Percentiles rank a stretch among this genome's conserved stretches.
Evolutionary conservation across 2,888 invertebrate species (phyloP).

Genomic region (Epinotia bilunana): DNA sequence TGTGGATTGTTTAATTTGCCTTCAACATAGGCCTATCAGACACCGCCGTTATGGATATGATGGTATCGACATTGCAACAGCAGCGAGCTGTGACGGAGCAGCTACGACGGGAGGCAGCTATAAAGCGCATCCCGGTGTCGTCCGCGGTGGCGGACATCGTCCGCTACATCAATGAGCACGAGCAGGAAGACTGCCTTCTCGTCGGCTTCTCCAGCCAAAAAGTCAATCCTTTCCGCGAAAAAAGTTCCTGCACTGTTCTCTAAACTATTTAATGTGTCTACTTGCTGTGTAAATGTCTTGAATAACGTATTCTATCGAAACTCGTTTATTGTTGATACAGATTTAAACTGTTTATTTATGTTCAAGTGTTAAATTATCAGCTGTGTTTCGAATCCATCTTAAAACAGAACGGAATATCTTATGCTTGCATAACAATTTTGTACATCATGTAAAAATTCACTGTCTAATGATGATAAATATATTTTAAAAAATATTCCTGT

Average conservation of each 20-base stretch:
- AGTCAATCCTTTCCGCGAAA: conserved; percentile 97
- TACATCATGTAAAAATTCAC: conserved; percentile 13
- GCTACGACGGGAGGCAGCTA: conserved; percentile 94
- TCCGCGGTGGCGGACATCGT: conserved; percentile 97
- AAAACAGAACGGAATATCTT: conserved; percentile 13
- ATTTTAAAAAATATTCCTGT: conserved; percentile 14
- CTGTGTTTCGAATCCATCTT: conserved; percentile 35
- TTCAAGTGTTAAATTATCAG: conserved; percentile 30
- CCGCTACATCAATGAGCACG: conserved; percentile 95
- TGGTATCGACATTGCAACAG: conserved; percentile 97
- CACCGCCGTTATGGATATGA: conserved; percentile 96
- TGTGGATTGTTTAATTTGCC: conserved; percentile 68
- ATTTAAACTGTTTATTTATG: conserved; percentile 29
- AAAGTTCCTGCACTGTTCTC: conserved; percentile 93
- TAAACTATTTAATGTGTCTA: conserved; percentile 74
- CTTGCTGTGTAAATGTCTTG: conserved; percentile 36
- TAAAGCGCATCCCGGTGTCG: conserved; percentile 94
- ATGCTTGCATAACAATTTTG: conserved; percentile 24
- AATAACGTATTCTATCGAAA: conserved; percentile 17
- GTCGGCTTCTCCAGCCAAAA: conserved; percentile 97
- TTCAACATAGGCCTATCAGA: conserved; percentile 94
- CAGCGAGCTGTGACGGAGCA: conserved; percentile 97
- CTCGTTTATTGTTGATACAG: conserved; percentile 18
- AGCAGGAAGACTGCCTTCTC: conserved; percentile 96
- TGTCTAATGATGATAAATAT: conserved; percentile 28